These are phyloP conservation scores for Ormyrus rosae DNA, from an alignment of 2,888 invertebrate species.

Conservation along the genomic window DNA sequence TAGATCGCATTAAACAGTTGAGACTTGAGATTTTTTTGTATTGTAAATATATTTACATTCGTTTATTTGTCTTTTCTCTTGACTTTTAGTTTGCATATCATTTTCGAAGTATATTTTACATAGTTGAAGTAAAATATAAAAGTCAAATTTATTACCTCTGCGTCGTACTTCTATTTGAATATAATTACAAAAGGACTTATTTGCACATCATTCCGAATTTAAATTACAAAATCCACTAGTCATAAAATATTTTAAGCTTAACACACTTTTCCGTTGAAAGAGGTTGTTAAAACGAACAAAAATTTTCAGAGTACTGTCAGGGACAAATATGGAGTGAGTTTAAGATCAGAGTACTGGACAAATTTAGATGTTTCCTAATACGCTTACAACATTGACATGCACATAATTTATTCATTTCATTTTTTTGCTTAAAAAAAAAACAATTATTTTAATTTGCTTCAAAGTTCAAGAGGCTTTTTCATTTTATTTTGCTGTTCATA, in stretches of 20 bases:
- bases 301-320: conserved; percentile 56
- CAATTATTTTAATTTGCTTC: too few species aligned
- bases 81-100: too few species aligned
- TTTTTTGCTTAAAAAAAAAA: neutral
- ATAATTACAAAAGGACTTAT: too few species aligned
- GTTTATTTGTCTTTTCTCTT: too few species aligned
- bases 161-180: too few species aligned
- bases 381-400: conserved; percentile 28
- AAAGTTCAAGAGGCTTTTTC: neutral
- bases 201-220: conserved; percentile 4
- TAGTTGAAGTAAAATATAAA: too few species aligned
- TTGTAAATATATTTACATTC: neutral
- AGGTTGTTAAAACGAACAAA: conserved; percentile 24
- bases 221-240: neutral
- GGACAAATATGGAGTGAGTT: conserved; percentile 53
- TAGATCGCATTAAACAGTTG: neutral
- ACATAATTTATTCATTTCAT: neutral
- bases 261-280: too few species aligned
- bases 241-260: neutral
- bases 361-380: conserved; percentile 46
- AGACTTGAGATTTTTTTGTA: neutral
- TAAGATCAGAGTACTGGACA: conserved; percentile 37
- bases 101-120: too few species aligned
- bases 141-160: too few species aligned
- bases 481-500: neutral